Percentiles rank a stretch among this genome's conserved stretches.
Evolutionary conservation across 2,888 invertebrate species (phyloP).

Genomic region (Alloscopus bannaensis): DNA sequence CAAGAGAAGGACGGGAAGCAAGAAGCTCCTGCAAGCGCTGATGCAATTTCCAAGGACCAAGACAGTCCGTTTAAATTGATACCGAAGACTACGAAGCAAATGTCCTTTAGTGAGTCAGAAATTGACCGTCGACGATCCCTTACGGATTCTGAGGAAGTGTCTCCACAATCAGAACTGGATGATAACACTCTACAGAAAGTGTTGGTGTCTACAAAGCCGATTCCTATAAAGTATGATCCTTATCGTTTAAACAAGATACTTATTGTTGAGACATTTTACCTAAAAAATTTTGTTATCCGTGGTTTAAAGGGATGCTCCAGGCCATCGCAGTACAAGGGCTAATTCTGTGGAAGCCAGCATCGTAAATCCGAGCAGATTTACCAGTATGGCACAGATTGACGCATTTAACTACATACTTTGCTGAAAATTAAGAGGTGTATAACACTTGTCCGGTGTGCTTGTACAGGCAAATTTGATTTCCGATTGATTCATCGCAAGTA

Average conservation of each 20-base stretch:
- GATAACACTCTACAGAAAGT: slow-evolving; percentile 51
- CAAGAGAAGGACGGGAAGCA: not conserved
- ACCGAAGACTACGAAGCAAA: slow-evolving; percentile 49
- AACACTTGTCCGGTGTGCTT: not conserved
- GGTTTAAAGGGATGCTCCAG: slow-evolving; percentile 57
- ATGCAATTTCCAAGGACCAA: slow-evolving; percentile 10
- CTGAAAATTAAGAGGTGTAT: not conserved
- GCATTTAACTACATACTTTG: not conserved
- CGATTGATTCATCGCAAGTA: slow-evolving; percentile 51
- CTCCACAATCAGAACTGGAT: slow-evolving; percentile 46
- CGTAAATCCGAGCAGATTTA: slow-evolving; percentile 43
- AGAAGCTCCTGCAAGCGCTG: slow-evolving; percentile 28
- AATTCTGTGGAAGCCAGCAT: slow-evolving; percentile 59
- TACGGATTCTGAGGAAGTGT: slow-evolving; percentile 52
- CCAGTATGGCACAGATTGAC: slow-evolving; percentile 17
- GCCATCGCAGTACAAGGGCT: slow-evolving; percentile 55
- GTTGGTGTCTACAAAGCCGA: slow-evolving; percentile 80
- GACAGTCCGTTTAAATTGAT: slow-evolving; percentile 39
- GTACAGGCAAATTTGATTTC: slow-evolving; percentile 48
- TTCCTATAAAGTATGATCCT: slow-evolving; percentile 87
- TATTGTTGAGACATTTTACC: too few species aligned
- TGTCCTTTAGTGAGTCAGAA: slow-evolving; percentile 65
- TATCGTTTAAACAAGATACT: too few species aligned
- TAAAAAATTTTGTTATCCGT: too few species aligned
- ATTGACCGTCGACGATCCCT: slow-evolving; percentile 53